Base-by-base conservation (phyloP, 2,888 invertebrate species). In the Acleris sparsana region DNA sequence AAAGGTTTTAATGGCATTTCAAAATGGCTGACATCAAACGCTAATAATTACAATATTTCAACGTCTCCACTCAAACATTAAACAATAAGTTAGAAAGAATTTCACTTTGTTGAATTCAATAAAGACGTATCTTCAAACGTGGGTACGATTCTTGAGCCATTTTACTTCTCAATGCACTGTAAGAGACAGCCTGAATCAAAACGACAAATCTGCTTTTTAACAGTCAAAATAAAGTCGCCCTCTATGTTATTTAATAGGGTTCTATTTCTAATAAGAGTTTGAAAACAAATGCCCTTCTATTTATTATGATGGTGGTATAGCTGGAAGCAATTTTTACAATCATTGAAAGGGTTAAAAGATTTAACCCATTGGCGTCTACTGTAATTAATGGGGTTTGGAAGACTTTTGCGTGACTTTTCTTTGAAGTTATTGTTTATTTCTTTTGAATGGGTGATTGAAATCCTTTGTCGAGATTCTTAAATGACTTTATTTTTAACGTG, bases 41-140 rank as follows among this genome's bases (percentile, higher is more conserved):
- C 68, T 85, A 86, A 89, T 87, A 88, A 88, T 85, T 82, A 80
- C 80, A 83, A 90, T 91, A 88, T 86, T 85, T 91, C 90, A 89
- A 86, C 86, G 90, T 86, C 88, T 73, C 74, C 69, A 80, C 75
- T 75, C 79, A 76, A 80, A 86, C 89, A 86, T 86, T 86, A 89
- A 92, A 91, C 90, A 91, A 91, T 90, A 88, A 88, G 81, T 89
- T 83, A 80, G 77, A 86, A 87, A 84, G 85, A 86, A 84, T 83
- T 83, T 84, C 80, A 73, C 81, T 82, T 85, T 82, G 87, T 85
- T 84, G 83, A 11, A 18, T 7, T 3, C 1, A 46, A 46, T n/a
- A 65, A 3, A 20, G 51, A n/a, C 51, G 22, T 22, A 17, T 33
- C 29, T 16, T 46, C 7, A 46, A 46, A 46, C 16, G n/a, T 1